Conservation (phyloP, 2,888 invertebrate genomes). For the Dioctria rufipes region DNA sequence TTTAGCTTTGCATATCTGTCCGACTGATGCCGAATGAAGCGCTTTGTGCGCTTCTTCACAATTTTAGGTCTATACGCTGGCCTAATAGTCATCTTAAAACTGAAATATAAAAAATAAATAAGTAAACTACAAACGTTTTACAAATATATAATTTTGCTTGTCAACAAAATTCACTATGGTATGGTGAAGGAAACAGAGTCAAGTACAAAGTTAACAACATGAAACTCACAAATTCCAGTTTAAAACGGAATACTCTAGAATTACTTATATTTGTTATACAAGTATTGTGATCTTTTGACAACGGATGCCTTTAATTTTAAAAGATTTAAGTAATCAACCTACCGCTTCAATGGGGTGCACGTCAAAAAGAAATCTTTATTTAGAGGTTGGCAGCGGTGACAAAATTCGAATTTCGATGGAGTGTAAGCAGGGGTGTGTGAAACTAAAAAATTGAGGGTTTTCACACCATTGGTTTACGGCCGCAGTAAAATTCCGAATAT, state of each 20-base stretch:
- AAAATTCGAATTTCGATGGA: too few relatives aligned
- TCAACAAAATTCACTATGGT: slow-evolving; percentile 19
- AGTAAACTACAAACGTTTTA: neutral
- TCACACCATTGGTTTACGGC: too few relatives aligned
- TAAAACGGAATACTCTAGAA: neutral
- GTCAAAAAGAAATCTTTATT: slow-evolving; percentile 19
- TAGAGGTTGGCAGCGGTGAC: slow-evolving; percentile 13
- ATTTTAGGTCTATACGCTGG: slow-evolving; percentile 92
- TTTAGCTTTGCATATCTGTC: slow-evolving; percentile 97
- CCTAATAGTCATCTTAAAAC: slow-evolving; percentile 86
- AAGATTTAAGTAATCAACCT: slow-evolving; percentile 20
- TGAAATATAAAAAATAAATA: slow-evolving; percentile 15
- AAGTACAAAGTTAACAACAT: neutral
- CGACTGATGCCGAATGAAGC: slow-evolving; percentile 98
- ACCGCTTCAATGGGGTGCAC: slow-evolving; percentile 42
- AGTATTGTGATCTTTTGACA: too few relatives aligned
- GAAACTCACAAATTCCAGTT: neutral
- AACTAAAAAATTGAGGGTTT: too few relatives aligned
- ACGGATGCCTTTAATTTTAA: slow-evolving; percentile 11
- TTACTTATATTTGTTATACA: too few relatives aligned
- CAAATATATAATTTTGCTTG: neutral
- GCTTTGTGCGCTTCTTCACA: slow-evolving; percentile 98
- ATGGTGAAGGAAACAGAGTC: neutral
- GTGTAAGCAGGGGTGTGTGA: too few relatives aligned
- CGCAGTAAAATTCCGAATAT: too few relatives aligned